These are phyloP conservation scores for Xestia sexstrigata DNA, from an alignment of 2,888 invertebrate genomes.

Conservation along the genomic window DNA sequence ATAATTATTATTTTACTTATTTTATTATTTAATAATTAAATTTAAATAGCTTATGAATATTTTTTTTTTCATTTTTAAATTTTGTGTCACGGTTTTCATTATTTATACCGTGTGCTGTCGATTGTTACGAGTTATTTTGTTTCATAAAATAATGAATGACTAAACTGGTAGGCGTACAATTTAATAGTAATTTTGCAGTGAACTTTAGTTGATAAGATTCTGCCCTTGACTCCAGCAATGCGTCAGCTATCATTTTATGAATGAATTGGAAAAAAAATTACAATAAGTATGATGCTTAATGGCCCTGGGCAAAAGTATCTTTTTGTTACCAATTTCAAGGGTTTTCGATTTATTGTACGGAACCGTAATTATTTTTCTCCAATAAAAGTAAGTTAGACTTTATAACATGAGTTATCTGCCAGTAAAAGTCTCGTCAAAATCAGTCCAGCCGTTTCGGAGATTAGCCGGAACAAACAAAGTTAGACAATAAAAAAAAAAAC, in stretches of 20 bases:
- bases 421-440: no score
- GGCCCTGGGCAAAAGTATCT: neutral
- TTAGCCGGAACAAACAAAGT: no score
- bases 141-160: neutral
- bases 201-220: constrained; percentile 24
- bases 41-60: no score
- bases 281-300: neutral
- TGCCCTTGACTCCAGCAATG: neutral
- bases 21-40: no score
- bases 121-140: neutral
- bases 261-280: constrained; percentile 6
- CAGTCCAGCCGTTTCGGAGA: no score
- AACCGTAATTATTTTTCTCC: no score
- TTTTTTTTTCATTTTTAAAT: neutral
- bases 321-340: neutral
- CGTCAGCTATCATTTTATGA: constrained; percentile 19
- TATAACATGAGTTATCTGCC: no score
- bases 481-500: no score
- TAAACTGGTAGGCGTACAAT: neutral
- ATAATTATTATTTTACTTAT: no score
- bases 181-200: constrained; percentile 4
- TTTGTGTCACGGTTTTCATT: neutral
- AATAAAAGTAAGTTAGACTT: no score
- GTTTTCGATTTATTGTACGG: no score
- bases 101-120: neutral